These are phyloP conservation scores for Pseudoips prasinana DNA, from an alignment of 2,888 invertebrate species.

Conservation along the genomic window DNA sequence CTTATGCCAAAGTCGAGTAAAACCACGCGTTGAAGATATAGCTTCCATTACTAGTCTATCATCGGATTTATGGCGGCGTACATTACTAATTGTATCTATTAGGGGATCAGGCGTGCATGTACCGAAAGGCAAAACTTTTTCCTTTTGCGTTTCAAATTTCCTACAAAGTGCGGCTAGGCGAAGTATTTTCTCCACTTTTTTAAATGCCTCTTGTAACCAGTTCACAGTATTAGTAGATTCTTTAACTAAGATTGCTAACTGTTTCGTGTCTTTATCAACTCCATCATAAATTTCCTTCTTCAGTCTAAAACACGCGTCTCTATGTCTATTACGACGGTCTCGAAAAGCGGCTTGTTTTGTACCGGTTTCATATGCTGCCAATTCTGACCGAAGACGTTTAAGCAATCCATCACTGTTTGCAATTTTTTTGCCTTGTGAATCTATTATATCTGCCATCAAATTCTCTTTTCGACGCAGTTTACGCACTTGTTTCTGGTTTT, in stretches of 20 bases:
- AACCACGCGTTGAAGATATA: conserved; percentile 54
- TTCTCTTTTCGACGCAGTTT: conserved; percentile 67
- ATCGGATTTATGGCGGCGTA: conserved; percentile 48
- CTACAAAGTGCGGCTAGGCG: conserved; percentile 76
- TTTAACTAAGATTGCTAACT: conserved; percentile 54
- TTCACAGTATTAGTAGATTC: conserved; percentile 61
- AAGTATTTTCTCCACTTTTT: conserved; percentile 76
- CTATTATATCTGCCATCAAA: conserved; percentile 71
- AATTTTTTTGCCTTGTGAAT: conserved; percentile 66
- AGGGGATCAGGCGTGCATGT: conserved; percentile 46
- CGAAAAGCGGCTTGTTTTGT: conserved; percentile 69
- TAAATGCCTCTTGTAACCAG: conserved; percentile 58
- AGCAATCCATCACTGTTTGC: conserved; percentile 62
- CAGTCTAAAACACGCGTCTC: conserved; percentile 55
- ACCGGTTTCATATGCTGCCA: conserved; percentile 69
- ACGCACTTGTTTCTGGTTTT: conserved; percentile 66
- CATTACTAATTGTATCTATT: conserved; percentile 38
- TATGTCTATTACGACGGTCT: conserved; percentile 63
- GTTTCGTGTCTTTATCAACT: conserved; percentile 49
- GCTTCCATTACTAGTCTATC: conserved; percentile 59
- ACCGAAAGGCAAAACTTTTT: conserved; percentile 72
- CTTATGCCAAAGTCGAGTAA: conserved; percentile 67
- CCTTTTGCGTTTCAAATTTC: conserved; percentile 80
- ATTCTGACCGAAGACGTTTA: conserved; percentile 56
- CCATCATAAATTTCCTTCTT: conserved; percentile 54